Percentiles rank a stretch among this genome's conserved stretches.
These are phyloP conservation scores for Fregetta grallaria DNA, from an alignment of 2,113 vertebrate species.

Conservation along the genomic window DNA sequence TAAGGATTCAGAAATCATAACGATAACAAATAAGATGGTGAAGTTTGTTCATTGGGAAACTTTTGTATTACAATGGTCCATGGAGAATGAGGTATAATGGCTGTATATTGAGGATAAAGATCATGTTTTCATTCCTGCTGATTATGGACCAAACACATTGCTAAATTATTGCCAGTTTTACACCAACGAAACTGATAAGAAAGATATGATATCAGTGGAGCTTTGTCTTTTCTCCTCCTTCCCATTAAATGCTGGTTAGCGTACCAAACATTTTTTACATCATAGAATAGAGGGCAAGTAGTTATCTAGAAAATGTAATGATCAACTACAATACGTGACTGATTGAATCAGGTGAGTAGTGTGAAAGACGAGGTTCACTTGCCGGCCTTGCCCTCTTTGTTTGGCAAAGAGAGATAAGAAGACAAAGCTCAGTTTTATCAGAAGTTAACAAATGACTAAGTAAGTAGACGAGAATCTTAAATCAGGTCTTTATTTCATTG, in stretches of 20 bases:
- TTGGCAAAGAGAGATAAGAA: slow-evolving; percentile 48
- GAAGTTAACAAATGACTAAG: slow-evolving; percentile 47
- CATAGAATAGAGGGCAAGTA: background rate
- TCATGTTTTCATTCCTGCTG: background rate
- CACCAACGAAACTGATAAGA: background rate
- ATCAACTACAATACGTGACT: slow-evolving; percentile 62
- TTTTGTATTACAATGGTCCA: background rate
- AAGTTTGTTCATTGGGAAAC: background rate
- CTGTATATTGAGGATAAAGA: background rate
- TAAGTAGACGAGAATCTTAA: background rate
- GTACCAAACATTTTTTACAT: background rate
- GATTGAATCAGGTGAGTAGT: slow-evolving; percentile 38
- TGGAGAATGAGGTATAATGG: background rate
- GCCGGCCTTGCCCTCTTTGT: slow-evolving; percentile 48
- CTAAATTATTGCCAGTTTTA: background rate
- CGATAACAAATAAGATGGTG: background rate
- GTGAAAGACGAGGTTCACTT: slow-evolving; percentile 62
- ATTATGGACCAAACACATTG: background rate
- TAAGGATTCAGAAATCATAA: background rate
- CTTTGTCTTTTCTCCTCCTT: background rate
- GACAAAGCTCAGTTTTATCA: slow-evolving; percentile 55
- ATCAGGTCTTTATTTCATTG: slow-evolving; percentile 1
- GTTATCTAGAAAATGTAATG: slow-evolving; percentile 52
- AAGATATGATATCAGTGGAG: background rate
- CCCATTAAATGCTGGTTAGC: background rate